Evolutionary conservation across 2,888 invertebrate species (phyloP).

Genomic region (Carterocephalus palaemon): DNA sequence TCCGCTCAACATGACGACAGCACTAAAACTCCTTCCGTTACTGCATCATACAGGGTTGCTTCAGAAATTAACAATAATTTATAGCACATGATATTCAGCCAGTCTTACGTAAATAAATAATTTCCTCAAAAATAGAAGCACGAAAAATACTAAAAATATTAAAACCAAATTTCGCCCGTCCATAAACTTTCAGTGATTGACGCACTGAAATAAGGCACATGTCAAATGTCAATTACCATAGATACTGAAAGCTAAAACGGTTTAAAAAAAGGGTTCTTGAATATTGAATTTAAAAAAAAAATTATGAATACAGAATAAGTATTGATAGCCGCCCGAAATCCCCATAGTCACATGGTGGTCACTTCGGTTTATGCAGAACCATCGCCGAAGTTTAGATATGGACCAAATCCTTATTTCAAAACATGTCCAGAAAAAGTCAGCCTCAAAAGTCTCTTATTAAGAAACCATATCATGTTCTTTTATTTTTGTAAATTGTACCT

Average conservation of each 20-base stretch:
- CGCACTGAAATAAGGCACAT: slow-evolving; percentile 48
- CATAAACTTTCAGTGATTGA: slow-evolving; percentile 47
- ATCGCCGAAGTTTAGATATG: too few species aligned
- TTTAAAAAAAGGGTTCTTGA: slow-evolving; percentile 15
- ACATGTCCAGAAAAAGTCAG: too few species aligned
- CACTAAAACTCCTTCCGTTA: slow-evolving; percentile 45
- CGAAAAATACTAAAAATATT: slow-evolving; percentile 73
- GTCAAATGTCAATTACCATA: slow-evolving; percentile 38
- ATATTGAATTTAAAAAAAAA: slow-evolving; percentile 17
- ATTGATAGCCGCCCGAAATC: too few species aligned
- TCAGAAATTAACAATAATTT: slow-evolving; percentile 53
- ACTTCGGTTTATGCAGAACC: too few species aligned
- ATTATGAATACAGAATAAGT: too few species aligned
- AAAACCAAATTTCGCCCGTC: slow-evolving; percentile 68
- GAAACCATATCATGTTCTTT: too few species aligned
- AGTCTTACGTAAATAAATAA: slow-evolving; percentile 69
- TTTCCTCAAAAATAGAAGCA: slow-evolving; percentile 75
- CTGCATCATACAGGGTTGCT: slow-evolving; percentile 54
- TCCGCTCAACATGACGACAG: slow-evolving; percentile 75
- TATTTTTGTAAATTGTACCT: too few species aligned
- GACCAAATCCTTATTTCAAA: too few species aligned
- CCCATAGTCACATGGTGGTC: too few species aligned
- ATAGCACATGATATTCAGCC: slow-evolving; percentile 72
- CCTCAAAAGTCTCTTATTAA: too few species aligned
- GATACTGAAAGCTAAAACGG: slow-evolving; percentile 33